A percentile compares a stretch with the other conserved stretches of the same genome.
phyloP scores from a whole-genome alignment of 2,113 vertebrate species.

The Phylloscopus whistleri region DNA sequence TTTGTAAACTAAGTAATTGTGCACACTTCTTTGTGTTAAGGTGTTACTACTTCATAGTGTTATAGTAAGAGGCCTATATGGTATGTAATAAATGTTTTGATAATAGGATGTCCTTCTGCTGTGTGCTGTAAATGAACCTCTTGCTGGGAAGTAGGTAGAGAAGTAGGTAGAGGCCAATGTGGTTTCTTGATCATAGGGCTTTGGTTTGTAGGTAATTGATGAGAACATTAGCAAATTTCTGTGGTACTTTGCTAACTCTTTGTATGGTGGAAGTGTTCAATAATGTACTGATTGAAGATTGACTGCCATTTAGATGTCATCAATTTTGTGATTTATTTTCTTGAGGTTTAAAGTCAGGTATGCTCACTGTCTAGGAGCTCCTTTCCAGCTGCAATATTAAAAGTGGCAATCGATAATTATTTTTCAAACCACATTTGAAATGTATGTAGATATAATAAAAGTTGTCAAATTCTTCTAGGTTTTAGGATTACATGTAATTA shows the following conservation, averaged over 20 bases:
- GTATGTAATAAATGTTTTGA: constrained; percentile 2
- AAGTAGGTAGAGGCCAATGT: not conserved
- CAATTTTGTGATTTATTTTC: not conserved
- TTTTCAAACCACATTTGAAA: not conserved
- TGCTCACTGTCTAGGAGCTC: not conserved
- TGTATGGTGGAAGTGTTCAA: not conserved
- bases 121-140: constrained; percentile 2
- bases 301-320: not conserved
- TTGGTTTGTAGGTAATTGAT: constrained; percentile 1
- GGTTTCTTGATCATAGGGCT: not conserved
- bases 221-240: not conserved
- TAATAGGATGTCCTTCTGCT: not conserved
- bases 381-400: not conserved
- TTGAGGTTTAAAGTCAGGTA: not conserved
- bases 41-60: not conserved
- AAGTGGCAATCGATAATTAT: not conserved
- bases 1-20: not conserved
- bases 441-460: not conserved
- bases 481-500: not conserved
- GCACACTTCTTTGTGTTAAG: not conserved
- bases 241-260: not conserved
- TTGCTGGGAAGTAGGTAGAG: not conserved
- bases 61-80: not conserved
- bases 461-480: not conserved
- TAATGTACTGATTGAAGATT: not conserved